A percentile compares a stretch with the other conserved stretches of the same genome.
phyloP scores from a whole-genome alignment of 2,113 vertebrate genomes.

The Mixornis gularis region DNA sequence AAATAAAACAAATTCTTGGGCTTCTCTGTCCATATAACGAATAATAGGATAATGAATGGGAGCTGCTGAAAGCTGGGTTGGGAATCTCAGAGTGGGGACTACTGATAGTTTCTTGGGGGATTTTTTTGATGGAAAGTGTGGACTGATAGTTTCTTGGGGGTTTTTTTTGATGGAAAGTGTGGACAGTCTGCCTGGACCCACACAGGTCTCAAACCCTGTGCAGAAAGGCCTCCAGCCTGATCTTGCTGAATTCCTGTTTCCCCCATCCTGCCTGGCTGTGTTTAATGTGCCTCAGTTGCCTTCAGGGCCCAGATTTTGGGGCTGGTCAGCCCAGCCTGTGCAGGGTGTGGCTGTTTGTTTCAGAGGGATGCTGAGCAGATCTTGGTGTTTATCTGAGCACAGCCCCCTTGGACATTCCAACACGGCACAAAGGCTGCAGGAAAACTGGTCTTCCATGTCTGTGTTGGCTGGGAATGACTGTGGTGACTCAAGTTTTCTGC shows the following conservation, averaged over 20 bases:
- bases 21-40: not conserved
- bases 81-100: not conserved
- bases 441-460: not conserved
- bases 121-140: not conserved
- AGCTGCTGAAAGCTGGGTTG: not conserved
- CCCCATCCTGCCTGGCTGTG: not conserved
- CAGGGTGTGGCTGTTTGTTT: not conserved
- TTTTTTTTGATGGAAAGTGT: not conserved
- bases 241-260: not conserved
- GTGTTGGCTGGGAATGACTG: not conserved
- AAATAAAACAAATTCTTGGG: not conserved
- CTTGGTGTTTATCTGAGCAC: not conserved
- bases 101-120: too few species aligned
- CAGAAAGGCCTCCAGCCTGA: not conserved
- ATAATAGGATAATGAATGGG: not conserved
- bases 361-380: not conserved
- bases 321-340: not conserved
- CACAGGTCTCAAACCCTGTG: accelerated
- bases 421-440: not conserved
- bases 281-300: not conserved
- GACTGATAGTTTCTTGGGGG: too few species aligned
- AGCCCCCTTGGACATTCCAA: not conserved
- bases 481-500: not conserved
- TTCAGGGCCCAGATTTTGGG: not conserved
- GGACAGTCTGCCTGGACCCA: not conserved